These are phyloP conservation scores for Ganaspis brasiliensis DNA, from an alignment of 2,888 invertebrate genomes.

Conservation along the genomic window DNA sequence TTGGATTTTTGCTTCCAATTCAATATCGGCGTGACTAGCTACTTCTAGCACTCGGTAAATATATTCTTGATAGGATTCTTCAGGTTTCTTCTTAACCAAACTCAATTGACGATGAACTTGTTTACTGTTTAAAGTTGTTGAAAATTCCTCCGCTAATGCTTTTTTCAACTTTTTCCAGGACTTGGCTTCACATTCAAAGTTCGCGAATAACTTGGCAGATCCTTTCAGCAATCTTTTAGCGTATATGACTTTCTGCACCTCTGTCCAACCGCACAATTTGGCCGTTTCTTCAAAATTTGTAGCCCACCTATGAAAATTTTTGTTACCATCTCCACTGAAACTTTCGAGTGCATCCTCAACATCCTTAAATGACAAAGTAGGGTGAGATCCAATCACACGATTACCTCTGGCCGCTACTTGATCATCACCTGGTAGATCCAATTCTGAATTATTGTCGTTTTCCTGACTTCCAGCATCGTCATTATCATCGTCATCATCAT, in stretches of 20 bases:
- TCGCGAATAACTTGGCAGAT: conserved; percentile 58
- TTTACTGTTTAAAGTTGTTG: conserved; percentile 47
- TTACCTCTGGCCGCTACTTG: neutral
- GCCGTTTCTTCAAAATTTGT: conserved; percentile 59
- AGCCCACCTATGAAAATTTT: conserved; percentile 51
- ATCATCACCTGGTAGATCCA: neutral
- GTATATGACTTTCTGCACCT: conserved; percentile 59
- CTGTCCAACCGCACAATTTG: conserved; percentile 55
- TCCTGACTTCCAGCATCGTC: neutral
- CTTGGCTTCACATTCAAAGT: conserved; percentile 48
- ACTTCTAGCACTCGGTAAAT: conserved; percentile 57
- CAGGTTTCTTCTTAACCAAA: conserved; percentile 39
- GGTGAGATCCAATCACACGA: neutral
- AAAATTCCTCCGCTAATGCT: conserved; percentile 52
- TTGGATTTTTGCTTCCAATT: conserved; percentile 31
- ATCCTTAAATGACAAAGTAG: conserved; percentile 39
- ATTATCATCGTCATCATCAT: conserved; percentile 2
- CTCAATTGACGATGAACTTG: conserved; percentile 49
- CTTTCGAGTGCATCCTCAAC: conserved; percentile 47
- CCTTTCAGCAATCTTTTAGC: conserved; percentile 57
- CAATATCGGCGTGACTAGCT: conserved; percentile 53
- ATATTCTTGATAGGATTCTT: conserved; percentile 55
- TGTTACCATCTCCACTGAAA: conserved; percentile 46
- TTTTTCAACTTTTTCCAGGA: conserved; percentile 55
- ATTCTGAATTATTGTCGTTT: no score